Percentiles rank a stretch among this genome's conserved stretches.
phyloP scores from a whole-genome alignment of 1,140 invertebrate genomes.

The Lepidostoma basale region DNA sequence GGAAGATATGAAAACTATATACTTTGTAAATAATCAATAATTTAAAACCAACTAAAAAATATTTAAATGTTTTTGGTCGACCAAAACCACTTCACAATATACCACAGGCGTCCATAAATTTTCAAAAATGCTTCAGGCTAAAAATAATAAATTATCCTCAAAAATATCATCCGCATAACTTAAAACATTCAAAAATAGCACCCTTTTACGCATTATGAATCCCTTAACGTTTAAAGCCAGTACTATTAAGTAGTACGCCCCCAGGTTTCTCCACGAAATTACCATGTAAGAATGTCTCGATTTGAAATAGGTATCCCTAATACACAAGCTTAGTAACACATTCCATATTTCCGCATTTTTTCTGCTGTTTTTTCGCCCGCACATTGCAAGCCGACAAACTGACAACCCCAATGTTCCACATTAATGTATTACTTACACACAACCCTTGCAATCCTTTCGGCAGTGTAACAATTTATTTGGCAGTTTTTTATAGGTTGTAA shows the following conservation, averaged over 20 bases:
- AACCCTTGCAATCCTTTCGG: slow-evolving; percentile 30
- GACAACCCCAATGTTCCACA: too few species aligned
- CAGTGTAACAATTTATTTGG: slow-evolving; percentile 25
- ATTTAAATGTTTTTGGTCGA: too few species aligned
- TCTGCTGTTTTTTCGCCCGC: slow-evolving; percentile 4
- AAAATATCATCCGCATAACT: slow-evolving; percentile 21
- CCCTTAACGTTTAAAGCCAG: neutral
- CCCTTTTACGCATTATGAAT: neutral
- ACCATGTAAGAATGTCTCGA: slow-evolving; percentile 20
- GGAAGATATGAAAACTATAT: too few species aligned
- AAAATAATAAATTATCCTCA: slow-evolving; percentile 14
- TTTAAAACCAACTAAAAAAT: too few species aligned
- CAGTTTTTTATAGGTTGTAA: neutral
- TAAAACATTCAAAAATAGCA: slow-evolving; percentile 24
- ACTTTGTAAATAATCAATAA: too few species aligned
- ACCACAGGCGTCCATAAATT: slow-evolving; percentile 3
- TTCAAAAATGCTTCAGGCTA: neutral
- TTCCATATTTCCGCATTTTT: slow-evolving; percentile 31
- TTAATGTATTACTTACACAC: too few species aligned
- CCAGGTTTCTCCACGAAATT: slow-evolving; percentile 18
- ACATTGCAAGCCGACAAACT: neutral
- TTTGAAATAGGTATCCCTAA: slow-evolving; percentile 15
- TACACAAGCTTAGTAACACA: neutral
- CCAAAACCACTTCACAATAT: too few species aligned
- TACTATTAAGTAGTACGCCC: too few species aligned